Conservation (phyloP, 2,113 vertebrate species). For the Periophthalmus modestus region DNA sequence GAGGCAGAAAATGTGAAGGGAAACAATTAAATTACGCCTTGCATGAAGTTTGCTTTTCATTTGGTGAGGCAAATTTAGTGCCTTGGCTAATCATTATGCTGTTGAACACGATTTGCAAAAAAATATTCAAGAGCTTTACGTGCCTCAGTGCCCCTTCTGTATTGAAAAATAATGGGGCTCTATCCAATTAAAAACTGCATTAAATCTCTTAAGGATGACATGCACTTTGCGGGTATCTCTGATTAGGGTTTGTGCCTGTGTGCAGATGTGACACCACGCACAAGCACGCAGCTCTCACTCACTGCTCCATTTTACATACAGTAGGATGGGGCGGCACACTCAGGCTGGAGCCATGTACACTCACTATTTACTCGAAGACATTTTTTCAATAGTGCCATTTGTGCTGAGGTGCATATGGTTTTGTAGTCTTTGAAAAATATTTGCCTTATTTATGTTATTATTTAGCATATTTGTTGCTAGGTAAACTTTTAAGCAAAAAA, state of each 20-base stretch:
- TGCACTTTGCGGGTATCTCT: constrained; percentile 83
- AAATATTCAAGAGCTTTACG: constrained; percentile 86
- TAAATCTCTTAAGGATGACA: constrained; percentile 85
- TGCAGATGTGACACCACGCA: constrained; percentile 79
- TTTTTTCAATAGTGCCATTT: background rate
- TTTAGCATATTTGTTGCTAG: background rate
- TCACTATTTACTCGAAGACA: background rate
- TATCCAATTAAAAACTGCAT: constrained; percentile 87
- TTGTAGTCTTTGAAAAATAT: background rate
- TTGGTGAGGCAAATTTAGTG: constrained; percentile 85
- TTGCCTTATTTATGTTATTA: background rate
- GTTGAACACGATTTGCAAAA: constrained; percentile 85
- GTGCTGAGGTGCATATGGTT: background rate
- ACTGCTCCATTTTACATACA: constrained; percentile 62
- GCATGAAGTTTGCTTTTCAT: constrained; percentile 88
- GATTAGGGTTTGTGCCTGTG: constrained; percentile 81
- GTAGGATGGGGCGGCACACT: constrained; percentile 49
- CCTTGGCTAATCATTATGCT: constrained; percentile 83
- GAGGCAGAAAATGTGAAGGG: constrained; percentile 82
- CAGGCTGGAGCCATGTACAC: constrained; percentile 19
- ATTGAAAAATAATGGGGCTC: constrained; percentile 86
- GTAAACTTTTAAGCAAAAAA: background rate
- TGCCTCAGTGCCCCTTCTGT: constrained; percentile 85
- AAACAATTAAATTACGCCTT: constrained; percentile 86
- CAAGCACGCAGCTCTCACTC: constrained; percentile 62